Conservation (phyloP, 2,888 invertebrate species). For the Athetis lepigone region DNA sequence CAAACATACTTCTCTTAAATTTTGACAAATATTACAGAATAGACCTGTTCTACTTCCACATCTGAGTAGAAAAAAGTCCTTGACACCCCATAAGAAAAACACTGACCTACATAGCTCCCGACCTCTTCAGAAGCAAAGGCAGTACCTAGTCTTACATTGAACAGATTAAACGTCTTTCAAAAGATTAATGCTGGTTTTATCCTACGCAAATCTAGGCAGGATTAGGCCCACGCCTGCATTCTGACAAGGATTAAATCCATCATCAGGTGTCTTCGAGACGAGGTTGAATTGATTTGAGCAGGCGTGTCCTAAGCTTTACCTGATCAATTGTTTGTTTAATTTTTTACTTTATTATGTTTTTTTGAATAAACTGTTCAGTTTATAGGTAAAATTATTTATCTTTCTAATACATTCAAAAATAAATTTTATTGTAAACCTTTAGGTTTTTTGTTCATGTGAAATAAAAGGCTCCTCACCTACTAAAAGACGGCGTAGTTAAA, state of each 20-base stretch:
- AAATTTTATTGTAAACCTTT: no score
- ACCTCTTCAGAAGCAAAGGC: slow-evolving; percentile 31
- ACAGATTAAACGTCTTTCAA: slow-evolving; percentile 44
- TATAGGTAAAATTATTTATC: no score
- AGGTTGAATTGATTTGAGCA: slow-evolving; percentile 41
- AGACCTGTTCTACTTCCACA: slow-evolving; percentile 26
- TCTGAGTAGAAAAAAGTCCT: slow-evolving; percentile 40
- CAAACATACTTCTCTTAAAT: not conserved
- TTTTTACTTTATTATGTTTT: slow-evolving; percentile 6
- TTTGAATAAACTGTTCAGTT: not conserved
- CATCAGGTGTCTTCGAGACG: slow-evolving; percentile 45
- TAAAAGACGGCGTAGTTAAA: no score
- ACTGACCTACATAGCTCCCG: slow-evolving; percentile 56
- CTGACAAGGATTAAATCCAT: slow-evolving; percentile 34
- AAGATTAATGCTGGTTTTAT: slow-evolving; percentile 60
- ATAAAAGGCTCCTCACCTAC: no score
- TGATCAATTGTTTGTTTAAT: not conserved
- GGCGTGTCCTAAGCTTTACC: slow-evolving; percentile 27
- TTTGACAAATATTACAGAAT: not conserved
- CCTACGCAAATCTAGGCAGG: slow-evolving; percentile 72
- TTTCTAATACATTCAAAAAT: no score
- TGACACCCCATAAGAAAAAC: slow-evolving; percentile 51
- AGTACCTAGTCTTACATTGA: slow-evolving; percentile 36
- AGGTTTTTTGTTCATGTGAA: no score
- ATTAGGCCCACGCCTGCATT: slow-evolving; percentile 66